These are phyloP conservation scores for Umimayanthus kanabou DNA, from an alignment of 92 coral and sea anemone species.

Conservation along the genomic window DNA sequence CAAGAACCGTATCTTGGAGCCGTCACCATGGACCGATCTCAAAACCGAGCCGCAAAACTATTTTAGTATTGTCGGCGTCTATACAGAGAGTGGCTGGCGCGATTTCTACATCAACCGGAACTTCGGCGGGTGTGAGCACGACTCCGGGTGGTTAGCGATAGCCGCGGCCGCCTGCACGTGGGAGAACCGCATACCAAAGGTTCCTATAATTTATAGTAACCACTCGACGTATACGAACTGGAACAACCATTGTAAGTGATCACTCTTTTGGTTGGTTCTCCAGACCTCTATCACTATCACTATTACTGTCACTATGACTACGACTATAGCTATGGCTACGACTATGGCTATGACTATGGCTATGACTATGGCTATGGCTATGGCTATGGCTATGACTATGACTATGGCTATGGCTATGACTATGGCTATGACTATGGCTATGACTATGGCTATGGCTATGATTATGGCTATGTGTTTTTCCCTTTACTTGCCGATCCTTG, in stretches of 20 bases:
- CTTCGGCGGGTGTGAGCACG: neutral
- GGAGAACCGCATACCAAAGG: slow-evolving; percentile 4
- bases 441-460: neutral
- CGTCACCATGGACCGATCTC: slow-evolving; percentile 43
- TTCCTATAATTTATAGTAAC: slow-evolving; percentile 32
- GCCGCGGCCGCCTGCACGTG: neutral
- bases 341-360: too few species aligned
- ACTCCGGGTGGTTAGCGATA: slow-evolving; percentile 43
- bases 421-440: neutral
- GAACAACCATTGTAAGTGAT: slow-evolving; percentile 27
- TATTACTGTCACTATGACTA: too few species aligned
- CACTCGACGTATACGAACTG: slow-evolving; percentile 27
- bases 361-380: neutral
- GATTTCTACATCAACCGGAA: slow-evolving; percentile 33
- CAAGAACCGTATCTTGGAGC: slow-evolving; percentile 24
- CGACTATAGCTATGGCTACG: too few species aligned
- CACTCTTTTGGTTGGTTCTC: neutral
- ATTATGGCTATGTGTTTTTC: too few species aligned
- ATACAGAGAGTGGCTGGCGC: neutral
- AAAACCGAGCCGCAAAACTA: neutral
- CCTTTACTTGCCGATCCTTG: too few species aligned
- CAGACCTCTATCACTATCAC: too few species aligned
- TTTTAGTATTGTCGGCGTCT: slow-evolving; percentile 37
- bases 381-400: neutral
- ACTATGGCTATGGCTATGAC: neutral